These are phyloP conservation scores for Nasalis larvatus DNA, from an alignment of 2,113 vertebrate species.

Conservation along the genomic window DNA sequence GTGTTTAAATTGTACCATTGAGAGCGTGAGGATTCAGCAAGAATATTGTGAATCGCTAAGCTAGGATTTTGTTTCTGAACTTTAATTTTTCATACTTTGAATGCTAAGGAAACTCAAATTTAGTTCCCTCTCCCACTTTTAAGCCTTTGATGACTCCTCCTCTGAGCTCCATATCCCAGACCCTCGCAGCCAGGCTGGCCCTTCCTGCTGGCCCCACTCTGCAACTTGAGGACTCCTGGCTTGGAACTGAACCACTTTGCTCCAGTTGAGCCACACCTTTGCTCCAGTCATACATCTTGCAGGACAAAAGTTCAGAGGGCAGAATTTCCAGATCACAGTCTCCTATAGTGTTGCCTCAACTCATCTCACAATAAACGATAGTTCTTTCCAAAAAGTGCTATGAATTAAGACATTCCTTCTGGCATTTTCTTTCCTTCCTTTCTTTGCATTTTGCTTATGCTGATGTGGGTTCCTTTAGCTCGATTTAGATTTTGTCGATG, in stretches of 20 bases:
- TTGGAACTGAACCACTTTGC: neutral
- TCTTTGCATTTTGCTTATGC: neutral
- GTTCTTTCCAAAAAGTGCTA: neutral
- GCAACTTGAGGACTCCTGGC: neutral
- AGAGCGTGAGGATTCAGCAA: conserved; percentile 20
- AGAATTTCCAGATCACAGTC: neutral
- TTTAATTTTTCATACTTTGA: conserved; percentile 41
- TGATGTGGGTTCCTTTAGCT: neutral
- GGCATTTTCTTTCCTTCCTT: neutral
- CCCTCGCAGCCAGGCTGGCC: neutral
- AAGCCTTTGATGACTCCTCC: neutral
- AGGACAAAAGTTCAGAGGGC: neutral
- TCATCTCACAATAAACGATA: neutral
- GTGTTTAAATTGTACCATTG: neutral
- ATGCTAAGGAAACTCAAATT: conserved; percentile 13
- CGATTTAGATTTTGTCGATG: neutral
- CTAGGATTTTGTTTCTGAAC: neutral
- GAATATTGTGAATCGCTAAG: neutral
- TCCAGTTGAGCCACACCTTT: neutral
- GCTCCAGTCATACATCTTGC: neutral
- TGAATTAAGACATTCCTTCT: neutral
- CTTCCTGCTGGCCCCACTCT: neutral
- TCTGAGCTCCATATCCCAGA: neutral
- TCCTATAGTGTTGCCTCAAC: neutral
- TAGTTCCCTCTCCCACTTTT: conserved; percentile 1